A percentile compares a stretch with the other conserved stretches of the same genome.
These are phyloP conservation scores for Melikaiella ostensackeni DNA, from an alignment of 2,888 invertebrate genomes.

Conservation along the genomic window DNA sequence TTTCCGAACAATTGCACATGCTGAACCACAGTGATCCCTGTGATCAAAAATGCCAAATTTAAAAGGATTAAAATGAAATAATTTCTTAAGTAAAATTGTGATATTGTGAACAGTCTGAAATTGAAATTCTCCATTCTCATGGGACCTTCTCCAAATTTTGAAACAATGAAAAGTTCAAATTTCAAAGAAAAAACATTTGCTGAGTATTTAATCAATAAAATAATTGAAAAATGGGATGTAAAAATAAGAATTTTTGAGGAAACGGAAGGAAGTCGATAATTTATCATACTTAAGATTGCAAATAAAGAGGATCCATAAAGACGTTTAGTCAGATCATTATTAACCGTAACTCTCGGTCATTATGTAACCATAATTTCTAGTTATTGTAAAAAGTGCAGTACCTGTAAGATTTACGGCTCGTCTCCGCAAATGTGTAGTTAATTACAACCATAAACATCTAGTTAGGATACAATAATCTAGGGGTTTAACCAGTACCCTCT, in stretches of 20 bases:
- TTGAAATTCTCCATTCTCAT: too few relatives aligned
- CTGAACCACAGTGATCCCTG: too few relatives aligned
- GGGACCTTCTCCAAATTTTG: too few relatives aligned
- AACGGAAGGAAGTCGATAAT: background rate
- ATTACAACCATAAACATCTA: slow-evolving; percentile 18
- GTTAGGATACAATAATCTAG: slow-evolving; percentile 11
- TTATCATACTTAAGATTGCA: background rate
- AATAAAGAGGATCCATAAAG: slow-evolving; percentile 21
- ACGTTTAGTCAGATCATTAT: slow-evolving; percentile 29
- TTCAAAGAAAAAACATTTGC: too few relatives aligned
- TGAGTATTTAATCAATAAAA: too few relatives aligned
- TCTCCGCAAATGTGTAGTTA: slow-evolving; percentile 16
- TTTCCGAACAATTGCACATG: too few relatives aligned
- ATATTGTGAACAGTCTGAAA: too few relatives aligned
- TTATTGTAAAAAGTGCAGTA: background rate
- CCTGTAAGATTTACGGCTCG: slow-evolving; percentile 7
- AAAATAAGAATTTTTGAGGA: background rate
- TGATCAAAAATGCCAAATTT: too few relatives aligned
- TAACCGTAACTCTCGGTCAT: slow-evolving; percentile 14
- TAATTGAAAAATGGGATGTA: too few relatives aligned
- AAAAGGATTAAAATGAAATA: too few relatives aligned
- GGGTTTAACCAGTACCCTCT: slow-evolving; percentile 1
- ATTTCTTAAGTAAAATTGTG: too few relatives aligned
- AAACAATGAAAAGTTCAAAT: too few relatives aligned
- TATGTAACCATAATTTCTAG: slow-evolving; percentile 17